These are phyloP conservation scores for Ivindomyrus marchei DNA, from an alignment of 2,113 vertebrate genomes.

Conservation along the genomic window DNA sequence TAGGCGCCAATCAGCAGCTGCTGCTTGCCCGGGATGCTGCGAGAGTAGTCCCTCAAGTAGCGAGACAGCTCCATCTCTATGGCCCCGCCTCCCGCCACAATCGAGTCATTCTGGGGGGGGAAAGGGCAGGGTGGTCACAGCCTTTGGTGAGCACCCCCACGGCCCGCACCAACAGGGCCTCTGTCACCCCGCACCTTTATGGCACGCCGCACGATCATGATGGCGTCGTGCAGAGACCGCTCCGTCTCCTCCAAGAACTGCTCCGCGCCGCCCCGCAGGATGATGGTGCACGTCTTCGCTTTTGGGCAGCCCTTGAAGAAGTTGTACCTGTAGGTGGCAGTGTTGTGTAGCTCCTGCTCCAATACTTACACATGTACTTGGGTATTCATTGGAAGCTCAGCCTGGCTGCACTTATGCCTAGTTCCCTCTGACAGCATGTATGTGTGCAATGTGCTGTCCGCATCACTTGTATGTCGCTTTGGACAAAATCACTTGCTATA, in stretches of 20 bases:
- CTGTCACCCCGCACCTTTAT: slow-evolving; percentile 72
- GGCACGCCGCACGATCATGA: slow-evolving; percentile 95
- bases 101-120: slow-evolving; percentile 75
- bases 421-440: not conserved
- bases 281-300: slow-evolving; percentile 89
- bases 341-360: not conserved
- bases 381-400: not conserved
- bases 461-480: not conserved
- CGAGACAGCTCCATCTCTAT: slow-evolving; percentile 98
- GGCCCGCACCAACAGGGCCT: not conserved
- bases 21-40: slow-evolving; percentile 94
- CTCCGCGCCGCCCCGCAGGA: slow-evolving; percentile 86
- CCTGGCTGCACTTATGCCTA: not conserved
- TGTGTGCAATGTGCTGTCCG: not conserved
- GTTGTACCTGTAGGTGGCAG: slow-evolving; percentile 72
- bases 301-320: slow-evolving; percentile 92
- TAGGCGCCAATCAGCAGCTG: slow-evolving; percentile 93
- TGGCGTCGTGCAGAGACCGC: slow-evolving; percentile 90
- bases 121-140: not conserved
- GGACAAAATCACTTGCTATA: not conserved
- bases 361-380: not conserved
- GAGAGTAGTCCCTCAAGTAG: slow-evolving; percentile 87
- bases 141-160: too few species aligned
- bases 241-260: slow-evolving; percentile 99
- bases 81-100: slow-evolving; percentile 88